Conservation (phyloP, 2,888 invertebrate genomes). For the Seira ritae region DNA sequence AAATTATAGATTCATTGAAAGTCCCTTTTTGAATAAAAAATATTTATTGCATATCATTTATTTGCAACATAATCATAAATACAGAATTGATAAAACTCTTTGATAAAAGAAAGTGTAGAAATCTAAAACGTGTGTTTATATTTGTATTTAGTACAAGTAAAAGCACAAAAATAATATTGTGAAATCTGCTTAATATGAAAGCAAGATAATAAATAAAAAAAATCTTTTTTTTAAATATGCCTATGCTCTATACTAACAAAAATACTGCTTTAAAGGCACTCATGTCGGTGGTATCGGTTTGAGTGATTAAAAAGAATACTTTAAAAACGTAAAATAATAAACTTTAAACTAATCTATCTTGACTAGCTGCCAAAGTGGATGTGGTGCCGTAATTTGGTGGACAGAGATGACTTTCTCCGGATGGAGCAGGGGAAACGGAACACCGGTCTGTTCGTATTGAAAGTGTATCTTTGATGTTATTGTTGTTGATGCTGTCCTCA, state of each 20-base stretch:
- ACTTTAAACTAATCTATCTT: neutral
- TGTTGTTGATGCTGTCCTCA: conserved; percentile 18
- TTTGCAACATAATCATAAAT: too few relatives aligned
- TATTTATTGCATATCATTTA: too few relatives aligned
- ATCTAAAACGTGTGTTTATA: too few relatives aligned
- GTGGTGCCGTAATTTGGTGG: neutral
- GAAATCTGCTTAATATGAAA: neutral
- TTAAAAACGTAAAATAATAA: neutral
- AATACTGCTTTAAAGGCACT: neutral
- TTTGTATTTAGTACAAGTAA: too few relatives aligned
- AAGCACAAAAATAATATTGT: neutral
- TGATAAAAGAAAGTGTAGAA: too few relatives aligned
- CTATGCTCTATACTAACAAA: neutral
- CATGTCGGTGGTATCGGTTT: neutral
- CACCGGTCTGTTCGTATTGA: conserved; percentile 11
- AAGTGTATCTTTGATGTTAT: neutral
- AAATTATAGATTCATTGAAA: too few relatives aligned
- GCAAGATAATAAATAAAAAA: conserved; percentile 4
- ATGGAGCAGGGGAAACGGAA: conserved; percentile 31
- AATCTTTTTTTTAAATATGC: neutral
- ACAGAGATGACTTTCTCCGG: neutral
- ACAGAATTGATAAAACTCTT: too few relatives aligned
- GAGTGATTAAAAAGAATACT: neutral
- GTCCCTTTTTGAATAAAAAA: too few relatives aligned
- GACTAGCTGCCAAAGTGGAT: neutral